A percentile compares a stretch with the other conserved stretches of the same genome.
phyloP scores from a whole-genome alignment of 2,797 vertebrate species.

The Cynodonichthys magdalenae region DNA sequence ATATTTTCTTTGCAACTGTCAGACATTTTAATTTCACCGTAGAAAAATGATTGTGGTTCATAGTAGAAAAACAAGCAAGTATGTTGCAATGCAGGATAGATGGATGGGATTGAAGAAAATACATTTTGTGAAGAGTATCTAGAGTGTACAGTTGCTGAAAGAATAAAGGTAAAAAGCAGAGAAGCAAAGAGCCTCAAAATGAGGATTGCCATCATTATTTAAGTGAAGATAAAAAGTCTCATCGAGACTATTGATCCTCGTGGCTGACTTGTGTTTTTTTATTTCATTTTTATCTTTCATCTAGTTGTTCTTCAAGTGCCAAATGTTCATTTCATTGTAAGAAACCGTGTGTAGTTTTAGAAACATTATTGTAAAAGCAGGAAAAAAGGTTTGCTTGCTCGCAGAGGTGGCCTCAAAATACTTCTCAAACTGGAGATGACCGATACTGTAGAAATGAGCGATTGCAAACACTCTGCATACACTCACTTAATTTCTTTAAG shows the following conservation, averaged over 20 bases:
- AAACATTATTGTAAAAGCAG: not conserved
- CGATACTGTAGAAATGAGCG: constrained; percentile 48
- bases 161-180: constrained; percentile 64
- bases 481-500: constrained; percentile 32
- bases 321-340: constrained; percentile 17
- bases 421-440: constrained; percentile 39
- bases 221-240: constrained; percentile 72
- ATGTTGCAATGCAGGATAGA: constrained; percentile 29
- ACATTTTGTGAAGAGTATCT: constrained; percentile 57
- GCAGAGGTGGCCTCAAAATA: constrained; percentile 23
- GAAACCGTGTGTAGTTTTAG: constrained; percentile 9
- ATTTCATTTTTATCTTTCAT: constrained; percentile 11
- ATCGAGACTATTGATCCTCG: constrained; percentile 76
- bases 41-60: constrained; percentile 35
- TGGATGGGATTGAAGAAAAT: constrained; percentile 39
- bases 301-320: constrained; percentile 26
- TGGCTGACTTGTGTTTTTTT: constrained; percentile 32
- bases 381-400: constrained; percentile 16
- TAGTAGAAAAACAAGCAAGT: constrained; percentile 34
- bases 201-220: constrained; percentile 68
- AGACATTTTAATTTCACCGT: constrained; percentile 18
- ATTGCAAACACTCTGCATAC: constrained; percentile 51
- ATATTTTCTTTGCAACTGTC: constrained; percentile 19
- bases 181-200: constrained; percentile 35
- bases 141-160: constrained; percentile 73